These are phyloP conservation scores for Conger conger DNA, from an alignment of 2,113 vertebrate species.

Conservation along the genomic window DNA sequence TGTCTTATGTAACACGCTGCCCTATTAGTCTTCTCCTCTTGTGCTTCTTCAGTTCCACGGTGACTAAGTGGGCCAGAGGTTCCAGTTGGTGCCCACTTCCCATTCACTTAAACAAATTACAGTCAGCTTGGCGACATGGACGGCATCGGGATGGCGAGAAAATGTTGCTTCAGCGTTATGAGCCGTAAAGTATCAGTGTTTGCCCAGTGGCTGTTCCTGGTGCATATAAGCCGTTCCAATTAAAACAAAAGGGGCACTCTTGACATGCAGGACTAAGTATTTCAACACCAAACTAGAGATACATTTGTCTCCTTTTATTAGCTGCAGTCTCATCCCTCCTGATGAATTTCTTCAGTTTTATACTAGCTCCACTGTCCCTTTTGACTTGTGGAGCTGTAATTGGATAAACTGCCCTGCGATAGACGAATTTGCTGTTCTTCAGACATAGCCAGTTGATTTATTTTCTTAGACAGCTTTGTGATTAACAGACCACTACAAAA, in stretches of 20 bases:
- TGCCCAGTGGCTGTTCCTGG: neutral
- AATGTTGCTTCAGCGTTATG: neutral
- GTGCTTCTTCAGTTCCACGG: neutral
- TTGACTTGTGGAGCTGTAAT: neutral
- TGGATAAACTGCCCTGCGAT: neutral
- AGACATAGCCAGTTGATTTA: neutral
- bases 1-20: conserved; percentile 50
- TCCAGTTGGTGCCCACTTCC: neutral
- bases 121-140: neutral
- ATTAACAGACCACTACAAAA: neutral
- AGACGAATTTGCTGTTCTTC: neutral
- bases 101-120: conserved; percentile 4
- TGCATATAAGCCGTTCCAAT: neutral
- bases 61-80: neutral
- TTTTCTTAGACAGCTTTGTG: neutral
- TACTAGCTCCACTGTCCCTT: neutral
- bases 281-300: neutral
- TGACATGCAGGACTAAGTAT: neutral
- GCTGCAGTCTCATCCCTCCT: neutral
- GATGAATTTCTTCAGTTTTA: neutral
- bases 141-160: neutral
- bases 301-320: neutral
- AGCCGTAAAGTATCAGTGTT: neutral
- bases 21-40: conserved; percentile 14
- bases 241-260: neutral